Percentiles rank a stretch among this genome's conserved stretches.
phyloP scores from a whole-genome alignment of 2,888 invertebrate genomes.

The Troides helena region DNA sequence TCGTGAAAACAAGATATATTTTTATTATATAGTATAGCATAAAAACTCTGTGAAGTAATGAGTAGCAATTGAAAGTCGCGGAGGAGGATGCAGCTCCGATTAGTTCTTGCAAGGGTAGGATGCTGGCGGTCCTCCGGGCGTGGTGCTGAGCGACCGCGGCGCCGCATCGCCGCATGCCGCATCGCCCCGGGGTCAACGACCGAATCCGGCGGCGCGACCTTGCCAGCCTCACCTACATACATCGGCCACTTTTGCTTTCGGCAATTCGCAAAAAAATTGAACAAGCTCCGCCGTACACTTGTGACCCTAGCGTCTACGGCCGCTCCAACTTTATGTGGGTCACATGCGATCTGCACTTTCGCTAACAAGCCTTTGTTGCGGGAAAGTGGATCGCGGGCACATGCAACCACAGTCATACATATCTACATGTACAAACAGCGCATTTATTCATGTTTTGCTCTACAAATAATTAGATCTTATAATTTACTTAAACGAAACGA shows the following conservation, averaged over 20 bases:
- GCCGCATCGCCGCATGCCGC: conserved; percentile 27
- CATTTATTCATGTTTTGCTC: too few relatives aligned
- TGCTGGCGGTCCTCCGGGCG: conserved; percentile 3
- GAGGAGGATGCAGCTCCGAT: conserved; percentile 14
- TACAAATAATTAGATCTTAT: too few relatives aligned
- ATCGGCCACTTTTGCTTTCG: conserved; percentile 77
- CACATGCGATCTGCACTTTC: conserved; percentile 24
- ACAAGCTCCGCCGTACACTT: conserved; percentile 31
- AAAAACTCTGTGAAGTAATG: conserved; percentile 11
- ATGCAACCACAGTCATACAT: background rate
- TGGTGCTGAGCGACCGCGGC: background rate
- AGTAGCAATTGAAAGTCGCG: conserved; percentile 15
- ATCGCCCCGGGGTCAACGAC: conserved; percentile 65
- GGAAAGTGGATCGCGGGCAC: conserved; percentile 8
- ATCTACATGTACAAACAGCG: too few relatives aligned
- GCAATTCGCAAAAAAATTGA: conserved; percentile 69
- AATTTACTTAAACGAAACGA: too few relatives aligned
- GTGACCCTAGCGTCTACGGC: conserved; percentile 23
- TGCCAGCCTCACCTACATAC: conserved; percentile 78
- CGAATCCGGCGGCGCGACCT: conserved; percentile 78
- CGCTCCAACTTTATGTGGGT: conserved; percentile 12
- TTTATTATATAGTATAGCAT: too few relatives aligned
- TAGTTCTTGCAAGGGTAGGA: conserved; percentile 23
- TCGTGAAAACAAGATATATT: too few relatives aligned
- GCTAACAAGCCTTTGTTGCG: conserved; percentile 9